Base-by-base conservation (phyloP, 1,140 invertebrate genomes). In the Harlomillsia oculata region DNA sequence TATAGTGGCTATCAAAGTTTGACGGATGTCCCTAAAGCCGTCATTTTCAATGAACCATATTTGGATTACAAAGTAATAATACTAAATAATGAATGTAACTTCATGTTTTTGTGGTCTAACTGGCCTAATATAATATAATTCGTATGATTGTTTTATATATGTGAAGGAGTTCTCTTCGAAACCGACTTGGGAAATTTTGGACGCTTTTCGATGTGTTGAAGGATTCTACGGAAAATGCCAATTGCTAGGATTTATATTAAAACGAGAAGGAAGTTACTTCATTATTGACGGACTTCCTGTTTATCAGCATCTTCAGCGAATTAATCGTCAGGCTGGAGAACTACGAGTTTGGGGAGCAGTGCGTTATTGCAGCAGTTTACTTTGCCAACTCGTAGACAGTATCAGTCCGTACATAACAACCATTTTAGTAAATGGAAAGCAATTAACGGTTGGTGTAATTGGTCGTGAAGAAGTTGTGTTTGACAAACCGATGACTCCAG, bases 401-500 rank as follows among this genome's bases (percentile, higher is more conserved):
- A 91, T 99, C 54, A 96, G 93, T 72, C 96, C 96, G 16, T 96
- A 94, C 68, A 93, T 99, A 53, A 99, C 96, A 25, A 88, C 89
- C 14, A 87, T 98, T 55, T 76, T 99, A 23, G 95, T 98, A 18
- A 87, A 93, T 74, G 95, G 94, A 60, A 98, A 97, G 75, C 91
- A 97, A 77, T 77, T 98, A 29, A 93, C 92, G 5, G 86, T 98
- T 5, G 95, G 95, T 36, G 89, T 96, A 21, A 88, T 93, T 68
- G 89, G 89, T 0, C 83, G 88, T 60, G 86, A 92, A 66, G 93
- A 97, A 76, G 90, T 89, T 0, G 87, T 96, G 0, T 90, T 99
- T 67, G 90, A 96, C 69, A 94, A 96, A 69, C 96, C 96, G 0
- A 84, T 97, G 78, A 93, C 91, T 1, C 96, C 96, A 0, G 80